Conservation (phyloP, 2,113 vertebrate genomes). For the Trogon melanurus region DNA sequence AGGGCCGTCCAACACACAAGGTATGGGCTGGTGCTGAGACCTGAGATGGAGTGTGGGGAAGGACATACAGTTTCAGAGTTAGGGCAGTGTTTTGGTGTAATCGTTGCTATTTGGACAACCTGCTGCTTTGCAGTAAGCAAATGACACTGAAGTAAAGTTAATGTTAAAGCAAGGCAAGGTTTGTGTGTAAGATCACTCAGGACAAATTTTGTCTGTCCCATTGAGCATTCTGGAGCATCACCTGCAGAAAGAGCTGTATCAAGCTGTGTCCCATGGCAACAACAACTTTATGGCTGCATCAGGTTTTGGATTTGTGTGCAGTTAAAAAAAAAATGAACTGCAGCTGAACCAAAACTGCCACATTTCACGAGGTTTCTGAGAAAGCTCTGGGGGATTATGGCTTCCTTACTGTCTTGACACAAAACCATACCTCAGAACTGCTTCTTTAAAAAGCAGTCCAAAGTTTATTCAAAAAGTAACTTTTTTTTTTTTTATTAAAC, state of each 20-base stretch:
- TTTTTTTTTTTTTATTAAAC: constrained; percentile 29
- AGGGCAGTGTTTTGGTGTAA: not conserved
- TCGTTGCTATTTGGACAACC: not conserved
- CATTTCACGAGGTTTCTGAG: not conserved
- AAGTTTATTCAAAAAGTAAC: constrained; percentile 16
- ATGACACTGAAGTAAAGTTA: not conserved
- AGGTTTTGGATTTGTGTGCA: not conserved
- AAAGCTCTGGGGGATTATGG: not conserved
- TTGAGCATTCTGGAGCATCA: rapidly evolving
- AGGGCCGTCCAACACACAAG: not conserved
- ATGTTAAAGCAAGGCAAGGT: not conserved
- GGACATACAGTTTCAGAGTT: not conserved
- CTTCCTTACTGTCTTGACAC: not conserved
- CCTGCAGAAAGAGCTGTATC: not conserved
- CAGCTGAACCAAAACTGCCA: not conserved
- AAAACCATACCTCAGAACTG: not conserved
- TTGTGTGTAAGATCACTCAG: not conserved
- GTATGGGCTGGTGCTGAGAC: not conserved
- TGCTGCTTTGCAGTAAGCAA: not conserved
- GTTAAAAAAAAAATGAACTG: not conserved
- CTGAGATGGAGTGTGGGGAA: not conserved
- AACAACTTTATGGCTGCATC: not conserved
- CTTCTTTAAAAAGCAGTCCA: not conserved
- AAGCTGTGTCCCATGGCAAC: not conserved
- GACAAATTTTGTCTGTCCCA: not conserved